These are phyloP conservation scores for Lamellibrachia satsuma DNA, from an alignment of 2,888 invertebrate species.

Conservation along the genomic window DNA sequence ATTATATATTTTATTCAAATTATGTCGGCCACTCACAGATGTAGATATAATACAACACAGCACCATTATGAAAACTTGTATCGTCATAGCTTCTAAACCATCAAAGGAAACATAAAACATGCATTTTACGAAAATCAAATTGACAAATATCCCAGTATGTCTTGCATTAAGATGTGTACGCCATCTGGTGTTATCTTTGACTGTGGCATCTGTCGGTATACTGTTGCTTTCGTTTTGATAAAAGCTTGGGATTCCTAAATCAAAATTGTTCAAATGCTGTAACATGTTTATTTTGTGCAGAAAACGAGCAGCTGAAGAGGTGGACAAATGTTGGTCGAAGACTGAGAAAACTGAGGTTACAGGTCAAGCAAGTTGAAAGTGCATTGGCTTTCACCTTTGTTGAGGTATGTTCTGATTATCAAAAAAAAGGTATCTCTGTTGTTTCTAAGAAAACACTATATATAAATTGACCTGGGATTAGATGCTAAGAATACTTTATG, in stretches of 20 bases:
- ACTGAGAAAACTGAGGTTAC: slow-evolving; percentile 77
- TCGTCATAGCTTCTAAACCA: no score
- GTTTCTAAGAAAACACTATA: background rate
- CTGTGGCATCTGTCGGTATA: no score
- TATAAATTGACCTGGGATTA: background rate
- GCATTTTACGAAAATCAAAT: no score
- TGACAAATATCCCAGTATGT: no score
- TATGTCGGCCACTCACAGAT: no score
- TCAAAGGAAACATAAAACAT: no score
- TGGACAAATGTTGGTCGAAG: slow-evolving; percentile 78
- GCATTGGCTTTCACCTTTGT: slow-evolving; percentile 88
- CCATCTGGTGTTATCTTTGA: no score
- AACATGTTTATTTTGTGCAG: slow-evolving; percentile 34
- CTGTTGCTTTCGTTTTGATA: no score
- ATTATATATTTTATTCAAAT: no score
- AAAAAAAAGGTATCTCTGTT: background rate
- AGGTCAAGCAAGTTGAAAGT: slow-evolving; percentile 75
- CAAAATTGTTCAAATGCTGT: background rate
- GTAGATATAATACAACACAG: no score
- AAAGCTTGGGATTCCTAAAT: background rate
- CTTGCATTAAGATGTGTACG: no score
- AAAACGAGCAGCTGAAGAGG: slow-evolving; percentile 47
- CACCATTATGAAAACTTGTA: no score
- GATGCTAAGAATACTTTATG: background rate
- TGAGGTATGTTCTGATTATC: slow-evolving; percentile 69